Conservation (phyloP, 2,797 vertebrate species). For the Esox masquinongy region DNA sequence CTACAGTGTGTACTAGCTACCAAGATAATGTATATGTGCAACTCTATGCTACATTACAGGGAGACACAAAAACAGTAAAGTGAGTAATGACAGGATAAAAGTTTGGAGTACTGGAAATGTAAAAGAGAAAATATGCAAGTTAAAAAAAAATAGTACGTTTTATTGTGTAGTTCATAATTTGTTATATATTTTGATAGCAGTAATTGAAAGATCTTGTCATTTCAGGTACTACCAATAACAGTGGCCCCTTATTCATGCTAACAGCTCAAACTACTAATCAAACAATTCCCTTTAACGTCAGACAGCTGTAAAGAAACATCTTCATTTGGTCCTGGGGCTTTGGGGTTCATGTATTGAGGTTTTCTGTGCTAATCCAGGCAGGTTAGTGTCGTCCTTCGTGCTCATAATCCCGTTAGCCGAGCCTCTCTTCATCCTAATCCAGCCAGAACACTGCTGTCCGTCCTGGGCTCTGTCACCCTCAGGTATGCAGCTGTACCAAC, state of each 20-base stretch:
- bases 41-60: too few relatives aligned
- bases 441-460: constrained; percentile 57
- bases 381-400: constrained; percentile 52
- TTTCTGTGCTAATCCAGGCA: constrained; percentile 22
- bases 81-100: too few relatives aligned
- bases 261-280: not conserved
- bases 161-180: too few relatives aligned
- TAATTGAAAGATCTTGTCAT: too few relatives aligned
- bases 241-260: not conserved
- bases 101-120: too few relatives aligned
- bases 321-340: not conserved
- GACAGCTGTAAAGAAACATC: not conserved
- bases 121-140: too few relatives aligned
- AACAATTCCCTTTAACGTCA: not conserved
- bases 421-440: constrained; percentile 59
- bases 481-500: constrained; percentile 63
- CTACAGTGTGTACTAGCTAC: not conserved
- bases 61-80: too few relatives aligned
- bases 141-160: too few relatives aligned
- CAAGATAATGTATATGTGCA: too few relatives aligned
- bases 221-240: not conserved
- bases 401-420: constrained; percentile 75
- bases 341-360: constrained; percentile 2
- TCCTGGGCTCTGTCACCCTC: constrained; percentile 35
- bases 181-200: too few relatives aligned